Evolutionary conservation across 2,888 invertebrate genomes (phyloP).

Genomic region (Thecophora atra): DNA sequence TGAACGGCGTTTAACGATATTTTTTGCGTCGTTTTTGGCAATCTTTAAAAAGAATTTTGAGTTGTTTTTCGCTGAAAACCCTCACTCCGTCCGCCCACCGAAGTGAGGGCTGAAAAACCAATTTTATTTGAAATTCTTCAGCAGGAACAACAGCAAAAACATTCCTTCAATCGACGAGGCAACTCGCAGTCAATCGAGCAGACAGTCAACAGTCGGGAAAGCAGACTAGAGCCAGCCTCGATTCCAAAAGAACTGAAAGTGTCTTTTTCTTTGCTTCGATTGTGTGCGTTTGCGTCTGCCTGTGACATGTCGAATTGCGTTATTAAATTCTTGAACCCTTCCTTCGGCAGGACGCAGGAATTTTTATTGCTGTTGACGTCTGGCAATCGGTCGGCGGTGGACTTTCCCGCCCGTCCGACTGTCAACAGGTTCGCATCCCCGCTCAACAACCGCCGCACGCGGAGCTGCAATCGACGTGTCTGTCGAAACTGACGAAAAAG

Average conservation of each 20-base stretch:
- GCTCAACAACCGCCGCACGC: not conserved
- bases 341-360: conserved; percentile 19
- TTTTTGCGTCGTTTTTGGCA: too few relatives aligned
- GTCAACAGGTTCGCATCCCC: not conserved
- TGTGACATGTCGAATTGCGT: conserved; percentile 36
- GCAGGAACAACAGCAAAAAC: conserved; percentile 11
- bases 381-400: conserved; percentile 9
- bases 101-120: not conserved
- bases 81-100: too few relatives aligned
- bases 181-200: conserved; percentile 38
- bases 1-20: too few relatives aligned
- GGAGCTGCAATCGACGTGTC: conserved; percentile 38
- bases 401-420: not conserved
- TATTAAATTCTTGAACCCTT: conserved; percentile 42
- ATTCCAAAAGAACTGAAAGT: too few relatives aligned
- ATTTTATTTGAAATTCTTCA: conserved; percentile 15
- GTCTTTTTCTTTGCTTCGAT: not conserved
- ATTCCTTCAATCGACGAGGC: conserved; percentile 20
- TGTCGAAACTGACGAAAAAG: conserved; percentile 40
- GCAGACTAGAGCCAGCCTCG: not conserved
- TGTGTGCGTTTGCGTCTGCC: not conserved
- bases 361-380: conserved; percentile 36
- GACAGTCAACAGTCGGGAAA: conserved; percentile 33
- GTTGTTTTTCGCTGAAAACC: too few relatives aligned
- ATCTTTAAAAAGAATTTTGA: too few relatives aligned